A percentile compares a stretch with the other conserved stretches of the same genome.
Evolutionary conservation across 1,140 invertebrate genomes (phyloP).

Genomic region (Sminthurides bifidus): DNA sequence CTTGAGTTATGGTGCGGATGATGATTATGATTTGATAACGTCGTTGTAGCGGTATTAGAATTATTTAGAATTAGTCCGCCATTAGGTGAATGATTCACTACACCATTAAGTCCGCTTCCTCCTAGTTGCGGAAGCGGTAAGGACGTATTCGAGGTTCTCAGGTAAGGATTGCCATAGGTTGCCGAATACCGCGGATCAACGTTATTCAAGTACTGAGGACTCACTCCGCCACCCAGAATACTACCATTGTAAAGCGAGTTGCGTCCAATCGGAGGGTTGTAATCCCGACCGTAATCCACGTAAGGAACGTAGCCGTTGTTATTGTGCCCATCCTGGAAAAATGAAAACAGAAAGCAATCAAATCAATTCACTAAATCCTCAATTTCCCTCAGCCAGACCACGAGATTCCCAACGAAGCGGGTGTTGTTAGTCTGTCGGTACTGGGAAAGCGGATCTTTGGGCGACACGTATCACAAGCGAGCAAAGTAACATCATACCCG

Average conservation of each 20-base stretch:
- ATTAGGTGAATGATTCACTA: slow-evolving; percentile 3
- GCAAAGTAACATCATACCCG: too few species aligned
- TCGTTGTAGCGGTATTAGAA: slow-evolving; percentile 6
- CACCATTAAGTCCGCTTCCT: not conserved
- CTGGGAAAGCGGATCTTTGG: too few species aligned
- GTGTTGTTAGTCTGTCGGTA: too few species aligned
- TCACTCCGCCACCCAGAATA: slow-evolving; percentile 35
- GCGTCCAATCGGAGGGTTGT: slow-evolving; percentile 49
- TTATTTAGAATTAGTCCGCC: not conserved
- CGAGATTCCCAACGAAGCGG: too few species aligned
- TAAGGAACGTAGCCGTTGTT: slow-evolving; percentile 81
- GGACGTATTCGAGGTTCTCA: slow-evolving; percentile 47
- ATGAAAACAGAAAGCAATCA: not conserved
- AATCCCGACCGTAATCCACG: slow-evolving; percentile 71
- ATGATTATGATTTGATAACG: slow-evolving; percentile 14
- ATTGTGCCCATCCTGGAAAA: slow-evolving; percentile 57
- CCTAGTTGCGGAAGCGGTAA: slow-evolving; percentile 38
- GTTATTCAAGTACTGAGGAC: slow-evolving; percentile 45
- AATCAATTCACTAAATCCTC: too few species aligned
- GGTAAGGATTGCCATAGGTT: slow-evolving; percentile 75
- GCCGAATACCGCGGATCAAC: slow-evolving; percentile 77
- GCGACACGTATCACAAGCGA: too few species aligned
- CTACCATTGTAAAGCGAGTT: slow-evolving; percentile 29
- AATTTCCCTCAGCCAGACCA: too few species aligned
- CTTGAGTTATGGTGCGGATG: slow-evolving; percentile 15